Conservation (phyloP, 2,113 vertebrate species). For the Onychorhynchus coronatus region DNA sequence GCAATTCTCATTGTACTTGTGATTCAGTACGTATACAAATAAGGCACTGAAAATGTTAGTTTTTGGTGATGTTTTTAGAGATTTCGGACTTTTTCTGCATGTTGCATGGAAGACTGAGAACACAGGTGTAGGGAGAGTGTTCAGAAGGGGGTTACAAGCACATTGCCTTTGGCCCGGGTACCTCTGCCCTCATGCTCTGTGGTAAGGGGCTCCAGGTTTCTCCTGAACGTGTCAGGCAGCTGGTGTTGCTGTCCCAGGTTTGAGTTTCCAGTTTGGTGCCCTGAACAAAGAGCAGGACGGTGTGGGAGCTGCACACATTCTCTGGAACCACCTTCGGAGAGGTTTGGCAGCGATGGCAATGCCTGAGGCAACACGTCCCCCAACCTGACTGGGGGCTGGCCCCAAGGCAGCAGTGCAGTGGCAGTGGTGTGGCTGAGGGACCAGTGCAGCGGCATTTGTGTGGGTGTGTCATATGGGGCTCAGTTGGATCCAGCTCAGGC, state of each 20-base stretch:
- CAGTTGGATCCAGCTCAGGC: accelerated
- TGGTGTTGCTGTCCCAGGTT: not conserved
- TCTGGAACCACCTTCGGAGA: accelerated
- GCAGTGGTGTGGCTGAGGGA: not conserved
- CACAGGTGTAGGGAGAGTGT: not conserved
- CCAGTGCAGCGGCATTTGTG: not conserved
- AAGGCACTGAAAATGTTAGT: not conserved
- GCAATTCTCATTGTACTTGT: not conserved
- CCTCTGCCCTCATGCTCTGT: accelerated
- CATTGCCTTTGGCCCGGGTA: accelerated
- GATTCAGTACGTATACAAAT: not conserved
- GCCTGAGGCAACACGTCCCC: not conserved
- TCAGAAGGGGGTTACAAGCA: not conserved
- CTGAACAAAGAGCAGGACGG: accelerated
- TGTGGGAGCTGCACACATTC: accelerated
- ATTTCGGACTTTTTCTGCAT: not conserved
- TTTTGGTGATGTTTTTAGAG: not conserved
- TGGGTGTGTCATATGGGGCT: not conserved
- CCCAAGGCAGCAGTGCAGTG: not conserved
- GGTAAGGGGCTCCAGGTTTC: accelerated
- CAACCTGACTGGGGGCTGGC: not conserved
- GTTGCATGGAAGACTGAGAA: not conserved
- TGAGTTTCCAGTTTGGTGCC: accelerated
- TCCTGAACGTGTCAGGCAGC: accelerated
- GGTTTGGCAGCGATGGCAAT: accelerated